phyloP scores from a whole-genome alignment of 2,888 invertebrate species.

The Beris chalybata region DNA sequence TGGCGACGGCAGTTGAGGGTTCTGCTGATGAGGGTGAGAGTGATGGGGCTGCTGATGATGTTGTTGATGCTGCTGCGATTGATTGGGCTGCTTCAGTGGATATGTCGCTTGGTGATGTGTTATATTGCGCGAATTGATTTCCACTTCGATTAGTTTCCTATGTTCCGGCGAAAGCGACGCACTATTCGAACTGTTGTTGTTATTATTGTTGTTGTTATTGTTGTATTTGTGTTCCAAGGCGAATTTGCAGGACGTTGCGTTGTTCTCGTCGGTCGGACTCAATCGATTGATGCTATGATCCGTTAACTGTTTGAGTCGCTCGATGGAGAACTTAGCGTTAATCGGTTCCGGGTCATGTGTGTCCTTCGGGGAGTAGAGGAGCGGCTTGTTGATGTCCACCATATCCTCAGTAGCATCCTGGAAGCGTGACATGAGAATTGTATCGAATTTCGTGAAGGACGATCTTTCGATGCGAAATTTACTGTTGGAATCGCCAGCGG shows the following conservation, averaged over 20 bases:
- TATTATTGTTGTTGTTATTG: slow-evolving; percentile 44
- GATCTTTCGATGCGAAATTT: slow-evolving; percentile 35
- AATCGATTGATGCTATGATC: slow-evolving; percentile 52
- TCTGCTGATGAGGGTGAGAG: slow-evolving; percentile 36
- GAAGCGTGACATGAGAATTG: slow-evolving; percentile 35
- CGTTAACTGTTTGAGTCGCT: slow-evolving; percentile 53
- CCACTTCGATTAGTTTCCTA: slow-evolving; percentile 48
- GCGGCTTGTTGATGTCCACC: slow-evolving; percentile 17
- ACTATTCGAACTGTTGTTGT: slow-evolving; percentile 40
- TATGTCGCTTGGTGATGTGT: slow-evolving; percentile 38
- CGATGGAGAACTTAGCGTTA: slow-evolving; percentile 52
- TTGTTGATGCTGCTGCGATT: slow-evolving; percentile 37
- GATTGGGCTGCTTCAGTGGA: slow-evolving; percentile 30
- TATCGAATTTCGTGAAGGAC: slow-evolving; percentile 37
- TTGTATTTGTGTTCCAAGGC: slow-evolving; percentile 41
- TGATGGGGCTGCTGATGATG: slow-evolving; percentile 32
- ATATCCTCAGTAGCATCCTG: slow-evolving; percentile 19
- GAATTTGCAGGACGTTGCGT: slow-evolving; percentile 35
- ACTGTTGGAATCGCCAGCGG: slow-evolving; percentile 37
- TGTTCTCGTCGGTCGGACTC: slow-evolving; percentile 47
- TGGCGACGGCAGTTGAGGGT: slow-evolving; percentile 23
- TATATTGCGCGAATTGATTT: slow-evolving; percentile 40
- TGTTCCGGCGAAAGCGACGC: slow-evolving; percentile 43
- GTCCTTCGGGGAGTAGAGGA: slow-evolving; percentile 25
- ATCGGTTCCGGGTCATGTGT: slow-evolving; percentile 36